Base-by-base conservation (phyloP, 2,113 vertebrate species). In the Murina feae region DNA sequence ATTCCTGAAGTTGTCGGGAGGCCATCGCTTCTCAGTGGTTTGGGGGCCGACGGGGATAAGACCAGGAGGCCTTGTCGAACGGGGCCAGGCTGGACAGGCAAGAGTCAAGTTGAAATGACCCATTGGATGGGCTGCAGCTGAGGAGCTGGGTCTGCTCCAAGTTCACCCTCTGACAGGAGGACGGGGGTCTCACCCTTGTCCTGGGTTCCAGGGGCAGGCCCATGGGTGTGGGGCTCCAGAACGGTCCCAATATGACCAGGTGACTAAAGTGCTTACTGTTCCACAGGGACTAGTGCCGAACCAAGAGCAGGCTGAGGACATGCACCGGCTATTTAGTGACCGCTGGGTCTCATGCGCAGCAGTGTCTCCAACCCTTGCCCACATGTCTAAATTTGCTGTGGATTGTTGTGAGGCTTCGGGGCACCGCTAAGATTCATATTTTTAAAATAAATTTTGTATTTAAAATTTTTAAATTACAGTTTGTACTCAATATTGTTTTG, bases 261-360 rank as follows among this genome's bases (percentile, higher is more conserved):
- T 78, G 42, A 63, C 23, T 9, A 0, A 21, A 30, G 11, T 9
- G 14, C 3, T 51, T 74, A 9, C 10, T 12, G 9, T 18, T 66
- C 69, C 25, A 35, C 12, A 5, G 68, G 11, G 47, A 42, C 6
- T 69, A 0, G 2, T 60, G 30, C 44, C 25, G n/a, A n/a, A 11
- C 1, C 2, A 86, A 28, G 18, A 9, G 4, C 66, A 39, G 28
- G 6, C 0, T 44, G 30, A 88, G 66, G 68, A 49, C 8, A 39
- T 0, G 12, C 1, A 0, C 2, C 42, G 30, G 16, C 21, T 39
- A 1, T n/a, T 47, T 58, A 53, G n/a, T 28, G 30, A 53, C 16
- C 0, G 17, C 13, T 93, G 9, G 9, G 39, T 71, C 65, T 94
- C 6, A 14, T 44, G 89, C 44, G 8, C 12, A 60, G 83, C 2